phyloP scores from a whole-genome alignment of 2,888 invertebrate genomes.

The Hylaea fasciaria region DNA sequence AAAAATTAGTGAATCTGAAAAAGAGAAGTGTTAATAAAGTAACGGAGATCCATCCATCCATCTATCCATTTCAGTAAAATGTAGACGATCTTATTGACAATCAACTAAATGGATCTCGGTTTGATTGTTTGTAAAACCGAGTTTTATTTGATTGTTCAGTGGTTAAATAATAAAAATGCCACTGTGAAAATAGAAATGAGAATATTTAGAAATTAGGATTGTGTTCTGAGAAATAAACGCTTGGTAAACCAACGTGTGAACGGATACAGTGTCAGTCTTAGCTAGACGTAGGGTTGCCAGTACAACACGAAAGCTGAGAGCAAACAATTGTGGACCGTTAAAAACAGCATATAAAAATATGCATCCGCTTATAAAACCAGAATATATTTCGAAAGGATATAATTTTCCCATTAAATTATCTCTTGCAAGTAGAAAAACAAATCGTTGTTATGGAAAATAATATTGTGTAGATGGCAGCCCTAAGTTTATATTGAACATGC shows the following conservation, averaged over 20 bases:
- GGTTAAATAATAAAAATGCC: conserved; percentile 29
- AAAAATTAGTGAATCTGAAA: conserved; percentile 43
- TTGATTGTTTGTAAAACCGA: conserved; percentile 38
- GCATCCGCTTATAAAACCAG: no score
- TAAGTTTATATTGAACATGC: conserved; percentile 42
- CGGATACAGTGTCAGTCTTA: conserved; percentile 3
- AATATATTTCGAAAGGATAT: no score
- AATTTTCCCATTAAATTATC: no score
- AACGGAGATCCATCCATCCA: conserved; percentile 35
- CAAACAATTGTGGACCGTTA: no score
- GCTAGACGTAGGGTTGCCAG: conserved; percentile 18
- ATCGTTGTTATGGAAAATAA: not conserved
- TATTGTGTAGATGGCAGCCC: conserved; percentile 15
- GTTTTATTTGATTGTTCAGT: conserved; percentile 37
- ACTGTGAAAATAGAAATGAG: conserved; percentile 31
- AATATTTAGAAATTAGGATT: conserved; percentile 23
- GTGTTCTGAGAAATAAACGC: conserved; percentile 27
- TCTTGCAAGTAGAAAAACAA: not conserved
- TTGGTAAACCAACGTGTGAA: conserved; percentile 17
- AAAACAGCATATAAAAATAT: no score
- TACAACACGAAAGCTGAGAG: not conserved
- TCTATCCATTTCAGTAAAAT: conserved; percentile 27
- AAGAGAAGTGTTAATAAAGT: conserved; percentile 41
- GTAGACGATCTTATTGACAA: conserved; percentile 34
- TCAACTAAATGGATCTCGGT: conserved; percentile 40